Conservation (phyloP, 2,888 invertebrate genomes). For the Pseudococcus longispinus region DNA sequence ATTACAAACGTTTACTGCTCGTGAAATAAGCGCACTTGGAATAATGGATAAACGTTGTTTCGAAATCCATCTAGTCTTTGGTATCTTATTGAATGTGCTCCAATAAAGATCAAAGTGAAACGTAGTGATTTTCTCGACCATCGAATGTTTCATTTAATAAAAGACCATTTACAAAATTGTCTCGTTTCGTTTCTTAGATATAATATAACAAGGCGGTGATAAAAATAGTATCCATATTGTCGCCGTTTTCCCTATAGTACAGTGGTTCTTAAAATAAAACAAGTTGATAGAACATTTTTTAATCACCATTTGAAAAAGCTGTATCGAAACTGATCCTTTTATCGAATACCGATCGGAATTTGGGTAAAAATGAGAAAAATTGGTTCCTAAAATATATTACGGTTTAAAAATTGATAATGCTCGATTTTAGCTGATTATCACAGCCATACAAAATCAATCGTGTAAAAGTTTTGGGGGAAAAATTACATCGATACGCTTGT, state of each 20-base stretch:
- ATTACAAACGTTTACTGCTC: background rate
- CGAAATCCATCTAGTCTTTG: background rate
- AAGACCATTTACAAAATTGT: constrained; percentile 1
- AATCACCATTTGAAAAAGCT: background rate
- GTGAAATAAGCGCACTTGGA: background rate
- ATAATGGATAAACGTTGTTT: background rate
- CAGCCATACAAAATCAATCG: background rate
- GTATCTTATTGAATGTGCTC: background rate
- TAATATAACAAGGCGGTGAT: background rate
- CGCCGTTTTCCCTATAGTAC: background rate
- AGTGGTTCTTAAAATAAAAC: background rate
- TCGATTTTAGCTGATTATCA: background rate
- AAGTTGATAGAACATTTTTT: background rate
- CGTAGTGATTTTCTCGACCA: background rate
- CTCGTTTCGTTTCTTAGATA: background rate
- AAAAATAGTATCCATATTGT: background rate
- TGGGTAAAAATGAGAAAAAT: background rate
- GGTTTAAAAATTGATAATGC: background rate
- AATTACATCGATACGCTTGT: background rate
- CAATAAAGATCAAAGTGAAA: background rate
- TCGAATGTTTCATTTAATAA: background rate
- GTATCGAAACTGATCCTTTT: background rate
- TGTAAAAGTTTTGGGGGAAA: background rate
- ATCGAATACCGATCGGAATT: background rate
- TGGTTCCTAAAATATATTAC: background rate